Evolutionary conservation across 2,888 invertebrate species (phyloP).

Genomic region (Oligia strigilis): DNA sequence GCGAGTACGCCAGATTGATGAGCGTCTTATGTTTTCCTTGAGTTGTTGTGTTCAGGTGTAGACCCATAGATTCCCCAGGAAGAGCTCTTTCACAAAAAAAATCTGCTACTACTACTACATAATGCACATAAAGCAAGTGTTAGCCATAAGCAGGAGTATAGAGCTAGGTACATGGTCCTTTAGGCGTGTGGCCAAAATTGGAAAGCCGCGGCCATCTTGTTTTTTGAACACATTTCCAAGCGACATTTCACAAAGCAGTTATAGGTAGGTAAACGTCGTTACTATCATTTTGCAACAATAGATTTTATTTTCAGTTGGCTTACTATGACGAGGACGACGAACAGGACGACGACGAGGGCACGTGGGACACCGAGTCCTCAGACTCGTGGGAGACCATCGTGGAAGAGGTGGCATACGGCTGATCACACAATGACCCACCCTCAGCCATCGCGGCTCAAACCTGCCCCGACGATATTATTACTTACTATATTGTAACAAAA

Average conservation of each 20-base stretch:
- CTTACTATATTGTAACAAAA: slow-evolving; percentile 20
- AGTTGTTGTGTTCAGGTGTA: not conserved
- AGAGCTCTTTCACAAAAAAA: not conserved
- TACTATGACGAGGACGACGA: slow-evolving; percentile 82
- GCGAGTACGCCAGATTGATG: not conserved
- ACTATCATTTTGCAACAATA: slow-evolving; percentile 10
- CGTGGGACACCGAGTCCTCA: slow-evolving; percentile 85
- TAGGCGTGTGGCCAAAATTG: not conserved
- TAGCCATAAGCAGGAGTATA: not conserved
- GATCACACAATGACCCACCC: slow-evolving; percentile 61
- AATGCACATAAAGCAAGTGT: not conserved
- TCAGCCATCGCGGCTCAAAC: slow-evolving; percentile 10
- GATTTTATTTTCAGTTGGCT: slow-evolving; percentile 74
- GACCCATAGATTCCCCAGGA: not conserved
- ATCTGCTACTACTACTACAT: not conserved
- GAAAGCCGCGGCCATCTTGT: not conserved
- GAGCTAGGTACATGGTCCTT: not conserved
- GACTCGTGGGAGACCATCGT: slow-evolving; percentile 89
- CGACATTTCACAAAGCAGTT: not conserved
- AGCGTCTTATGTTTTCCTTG: not conserved
- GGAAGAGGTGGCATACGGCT: slow-evolving; percentile 86
- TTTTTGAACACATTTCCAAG: not conserved
- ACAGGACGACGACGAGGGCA: slow-evolving; percentile 76
- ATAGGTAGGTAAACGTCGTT: not conserved
- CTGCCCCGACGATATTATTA: slow-evolving; percentile 1